Evolutionary conservation across 2,888 invertebrate genomes (phyloP).

Genomic region (Pristionchus japonicus): DNA sequence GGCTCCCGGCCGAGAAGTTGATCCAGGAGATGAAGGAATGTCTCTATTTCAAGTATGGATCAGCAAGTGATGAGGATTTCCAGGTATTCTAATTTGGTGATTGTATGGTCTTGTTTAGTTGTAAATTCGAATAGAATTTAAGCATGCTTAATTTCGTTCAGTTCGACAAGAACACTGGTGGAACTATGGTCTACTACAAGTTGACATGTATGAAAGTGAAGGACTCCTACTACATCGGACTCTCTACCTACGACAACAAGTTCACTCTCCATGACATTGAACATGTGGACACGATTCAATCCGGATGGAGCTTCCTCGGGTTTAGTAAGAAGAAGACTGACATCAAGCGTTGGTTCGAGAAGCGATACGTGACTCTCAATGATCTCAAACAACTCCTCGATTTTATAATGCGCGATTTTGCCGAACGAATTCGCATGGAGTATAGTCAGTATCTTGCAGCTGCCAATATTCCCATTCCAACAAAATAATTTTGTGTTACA

Average conservation of each 20-base stretch:
- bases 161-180: slow-evolving; percentile 47
- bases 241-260: slow-evolving; percentile 48
- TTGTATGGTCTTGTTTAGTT: too few species aligned
- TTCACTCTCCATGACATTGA: slow-evolving; percentile 46
- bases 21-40: slow-evolving; percentile 48
- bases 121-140: too few species aligned
- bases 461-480: slow-evolving; percentile 37
- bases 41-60: slow-evolving; percentile 1
- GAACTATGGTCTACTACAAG: slow-evolving; percentile 48
- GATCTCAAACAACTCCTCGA: slow-evolving; percentile 48
- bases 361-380: slow-evolving; percentile 46
- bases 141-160: too few species aligned
- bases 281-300: slow-evolving; percentile 5
- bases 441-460: slow-evolving; percentile 42
- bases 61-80: slow-evolving; percentile 47
- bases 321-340: slow-evolving; percentile 23
- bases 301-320: slow-evolving; percentile 41
- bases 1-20: slow-evolving; percentile 47
- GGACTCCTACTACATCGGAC: slow-evolving; percentile 41
- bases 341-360: slow-evolving; percentile 45
- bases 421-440: slow-evolving; percentile 46
- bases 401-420: slow-evolving; percentile 47
- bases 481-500: too few species aligned
- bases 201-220: slow-evolving; percentile 44
- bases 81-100: background rate